phyloP scores from a whole-genome alignment of 2,113 vertebrate genomes.

The Oncorhynchus nerka region DNA sequence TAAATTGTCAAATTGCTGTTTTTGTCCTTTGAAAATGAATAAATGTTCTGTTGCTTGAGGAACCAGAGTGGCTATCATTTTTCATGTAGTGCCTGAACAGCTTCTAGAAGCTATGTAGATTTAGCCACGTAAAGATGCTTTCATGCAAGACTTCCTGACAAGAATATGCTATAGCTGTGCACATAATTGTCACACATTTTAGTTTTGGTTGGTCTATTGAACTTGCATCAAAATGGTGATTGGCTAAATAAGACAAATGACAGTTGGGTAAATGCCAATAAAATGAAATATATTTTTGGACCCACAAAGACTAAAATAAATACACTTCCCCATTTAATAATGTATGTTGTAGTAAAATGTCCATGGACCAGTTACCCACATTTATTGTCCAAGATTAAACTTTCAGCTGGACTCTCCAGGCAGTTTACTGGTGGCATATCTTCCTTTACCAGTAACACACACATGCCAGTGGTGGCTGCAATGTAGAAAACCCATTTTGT shows the following conservation, averaged over 20 bases:
- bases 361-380: background rate
- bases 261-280: no score
- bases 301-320: constrained; percentile 70
- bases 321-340: constrained; percentile 34
- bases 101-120: background rate
- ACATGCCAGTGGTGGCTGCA: background rate
- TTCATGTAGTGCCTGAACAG: background rate
- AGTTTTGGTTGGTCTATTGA: background rate
- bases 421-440: background rate
- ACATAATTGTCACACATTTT: constrained; percentile 6
- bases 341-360: constrained; percentile 28
- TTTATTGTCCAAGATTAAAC: background rate
- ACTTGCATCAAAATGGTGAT: no score
- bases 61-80: background rate
- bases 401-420: constrained; percentile 20
- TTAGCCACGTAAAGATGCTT: background rate
- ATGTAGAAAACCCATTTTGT: background rate
- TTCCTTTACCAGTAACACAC: constrained; percentile 35
- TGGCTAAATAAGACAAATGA: no score
- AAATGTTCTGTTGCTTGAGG: background rate
- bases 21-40: background rate
- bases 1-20: no score
- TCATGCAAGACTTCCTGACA: background rate
- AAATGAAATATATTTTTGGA: constrained; percentile 28
- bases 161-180: background rate